These are phyloP conservation scores for Pogonognathellus flavescens DNA, from an alignment of 1,140 invertebrate species.

Conservation along the genomic window DNA sequence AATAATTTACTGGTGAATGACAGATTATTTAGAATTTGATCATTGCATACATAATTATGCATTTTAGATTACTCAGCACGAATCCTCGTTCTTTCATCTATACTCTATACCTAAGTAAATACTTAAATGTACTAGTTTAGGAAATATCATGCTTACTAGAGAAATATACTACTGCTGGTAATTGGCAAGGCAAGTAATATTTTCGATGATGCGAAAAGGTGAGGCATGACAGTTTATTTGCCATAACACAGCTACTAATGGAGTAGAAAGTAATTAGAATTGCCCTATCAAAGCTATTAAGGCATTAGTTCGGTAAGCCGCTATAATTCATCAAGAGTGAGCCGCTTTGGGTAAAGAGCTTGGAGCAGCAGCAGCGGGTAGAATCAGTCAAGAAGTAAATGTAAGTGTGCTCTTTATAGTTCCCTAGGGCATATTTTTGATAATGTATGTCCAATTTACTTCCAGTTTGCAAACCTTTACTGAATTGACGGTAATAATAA, in stretches of 20 bases:
- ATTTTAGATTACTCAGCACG: too few species aligned
- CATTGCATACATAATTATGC: too few species aligned
- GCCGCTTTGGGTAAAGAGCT: not conserved
- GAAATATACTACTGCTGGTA: too few species aligned
- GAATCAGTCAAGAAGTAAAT: not conserved
- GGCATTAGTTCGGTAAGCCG: not conserved
- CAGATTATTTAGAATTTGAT: too few species aligned
- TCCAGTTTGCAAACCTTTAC: conserved; percentile 13
- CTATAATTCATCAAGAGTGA: conserved; percentile 23
- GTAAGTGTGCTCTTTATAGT: not conserved
- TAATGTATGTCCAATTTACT: conserved; percentile 19
- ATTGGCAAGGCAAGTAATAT: too few species aligned
- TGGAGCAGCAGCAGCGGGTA: not conserved
- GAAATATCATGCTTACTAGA: too few species aligned
- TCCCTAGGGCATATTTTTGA: conserved; percentile 7
- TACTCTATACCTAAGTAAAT: too few species aligned
- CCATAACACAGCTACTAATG: not conserved
- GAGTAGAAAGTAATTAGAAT: conserved; percentile 11
- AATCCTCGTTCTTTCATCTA: too few species aligned
- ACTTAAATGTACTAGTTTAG: too few species aligned
- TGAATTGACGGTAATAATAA: not conserved
- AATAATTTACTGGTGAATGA: too few species aligned
- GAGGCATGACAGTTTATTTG: not conserved
- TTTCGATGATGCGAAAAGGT: too few species aligned
- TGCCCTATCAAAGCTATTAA: conserved; percentile 6